Base-by-base conservation (phyloP, 2,797 vertebrate genomes). In the Garrulus glandarius region DNA sequence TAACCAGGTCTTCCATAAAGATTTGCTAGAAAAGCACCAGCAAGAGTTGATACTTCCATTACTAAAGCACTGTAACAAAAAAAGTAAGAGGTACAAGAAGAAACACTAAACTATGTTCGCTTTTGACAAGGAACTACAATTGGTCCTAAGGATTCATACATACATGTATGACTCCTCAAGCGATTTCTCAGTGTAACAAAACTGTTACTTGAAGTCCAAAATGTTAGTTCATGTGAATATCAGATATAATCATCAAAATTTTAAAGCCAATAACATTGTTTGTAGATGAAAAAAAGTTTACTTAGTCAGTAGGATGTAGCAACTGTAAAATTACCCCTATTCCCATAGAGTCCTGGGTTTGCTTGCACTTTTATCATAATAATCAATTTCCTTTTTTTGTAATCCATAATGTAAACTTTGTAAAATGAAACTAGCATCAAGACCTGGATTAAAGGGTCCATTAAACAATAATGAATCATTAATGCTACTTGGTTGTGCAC, bases 401-500 rank as follows among this genome's bases (percentile, higher is more conserved):
- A 82, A 87, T 77, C 49, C 29, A 74, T 70, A 67, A 70, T 17
- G 36, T 30, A 69, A 75, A 5, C n/a, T 50, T 86, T 75, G 83
- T 82, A 92, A 92, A 88, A 78, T 68, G 46, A 95, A 94, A 82
- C 78, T 30, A 69, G n/a, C 32, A 44, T 84, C 81, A 91, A 92
- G 64, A 49, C 55, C 47, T 0, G 0, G 59, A 91, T 91, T 84
- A 87, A 89, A 93, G 43, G 78, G 75, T 63, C 32, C 71, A 74
- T 91, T 92, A 93, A 93, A 85, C 53, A 87, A 39, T 44, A 92
- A 91, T 44, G 32, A 95, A 82, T 67, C 39, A 80, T 85, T 87
- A 92, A 84, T 1, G 0, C 43, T 39, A 77, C 41, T 69, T 67
- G 49, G 23, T 44, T 84, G 47, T 60, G 36, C 22, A 67, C 21